These are phyloP conservation scores for Ondatra zibethicus DNA, from an alignment of 2,113 vertebrate species.

Conservation along the genomic window DNA sequence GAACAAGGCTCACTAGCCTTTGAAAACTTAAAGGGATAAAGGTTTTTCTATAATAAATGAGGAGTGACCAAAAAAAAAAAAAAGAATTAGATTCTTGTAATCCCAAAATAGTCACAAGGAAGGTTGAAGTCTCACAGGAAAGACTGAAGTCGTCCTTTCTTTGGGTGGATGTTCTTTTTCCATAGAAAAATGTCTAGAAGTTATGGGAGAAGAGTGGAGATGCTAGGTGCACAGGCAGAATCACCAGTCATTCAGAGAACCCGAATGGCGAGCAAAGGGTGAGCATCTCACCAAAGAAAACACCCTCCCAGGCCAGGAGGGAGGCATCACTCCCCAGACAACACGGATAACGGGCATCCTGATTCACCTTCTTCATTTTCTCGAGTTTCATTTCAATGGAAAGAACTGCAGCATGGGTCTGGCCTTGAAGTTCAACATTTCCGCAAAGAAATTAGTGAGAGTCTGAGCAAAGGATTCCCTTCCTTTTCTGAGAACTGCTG, in stretches of 20 bases:
- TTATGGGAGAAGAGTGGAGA: not conserved
- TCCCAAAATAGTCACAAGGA: not conserved
- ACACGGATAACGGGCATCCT: not conserved
- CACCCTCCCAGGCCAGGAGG: not conserved
- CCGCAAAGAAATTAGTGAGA: conserved; percentile 37
- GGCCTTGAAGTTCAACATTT: conserved; percentile 11
- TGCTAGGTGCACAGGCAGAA: not conserved
- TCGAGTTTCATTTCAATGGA: not conserved
- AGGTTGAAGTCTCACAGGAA: not conserved
- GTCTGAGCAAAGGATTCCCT: not conserved
- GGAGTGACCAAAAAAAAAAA: not conserved
- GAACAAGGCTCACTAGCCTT: not conserved
- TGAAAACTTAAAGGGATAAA: conserved; percentile 26
- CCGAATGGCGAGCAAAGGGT: not conserved
- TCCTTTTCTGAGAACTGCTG: not conserved
- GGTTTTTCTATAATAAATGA: not conserved
- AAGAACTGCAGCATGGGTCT: conserved; percentile 16
- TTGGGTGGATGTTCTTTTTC: conserved; percentile 49
- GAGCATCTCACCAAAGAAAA: not conserved
- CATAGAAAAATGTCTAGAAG: conserved; percentile 39
- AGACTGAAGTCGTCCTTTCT: not conserved
- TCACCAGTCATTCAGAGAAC: not conserved
- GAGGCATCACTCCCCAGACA: not conserved
- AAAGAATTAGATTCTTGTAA: not conserved
- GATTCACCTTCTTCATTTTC: not conserved